Conservation (phyloP, 1,140 invertebrate genomes). For the Monomorium pharaonis region DNA sequence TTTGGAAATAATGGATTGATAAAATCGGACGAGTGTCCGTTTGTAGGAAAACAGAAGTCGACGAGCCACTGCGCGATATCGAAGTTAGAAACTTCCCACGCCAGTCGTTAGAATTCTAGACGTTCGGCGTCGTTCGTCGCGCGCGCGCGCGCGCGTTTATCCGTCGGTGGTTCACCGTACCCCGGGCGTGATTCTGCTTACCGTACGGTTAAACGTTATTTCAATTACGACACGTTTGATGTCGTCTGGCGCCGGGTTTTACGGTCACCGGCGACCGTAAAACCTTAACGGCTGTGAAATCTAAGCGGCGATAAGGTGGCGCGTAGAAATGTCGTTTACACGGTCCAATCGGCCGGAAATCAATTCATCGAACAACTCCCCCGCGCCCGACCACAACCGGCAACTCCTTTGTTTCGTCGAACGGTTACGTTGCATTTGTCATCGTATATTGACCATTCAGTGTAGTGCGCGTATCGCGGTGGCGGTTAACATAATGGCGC, state of each 20-base stretch:
- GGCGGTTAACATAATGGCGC: not conserved
- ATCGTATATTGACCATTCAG: slow-evolving; percentile 38
- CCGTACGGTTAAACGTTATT: slow-evolving; percentile 61
- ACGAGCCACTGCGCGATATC: not conserved
- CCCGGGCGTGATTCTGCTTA: slow-evolving; percentile 55
- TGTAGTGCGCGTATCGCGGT: not conserved
- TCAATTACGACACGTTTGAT: slow-evolving; percentile 71
- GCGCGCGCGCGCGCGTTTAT: no score
- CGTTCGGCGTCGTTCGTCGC: not conserved
- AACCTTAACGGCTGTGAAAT: slow-evolving; percentile 71
- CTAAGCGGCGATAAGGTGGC: slow-evolving; percentile 66
- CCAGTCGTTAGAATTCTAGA: slow-evolving; percentile 13
- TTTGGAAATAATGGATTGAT: not conserved
- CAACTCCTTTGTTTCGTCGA: slow-evolving; percentile 37
- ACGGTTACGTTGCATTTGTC: slow-evolving; percentile 38
- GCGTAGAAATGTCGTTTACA: slow-evolving; percentile 58
- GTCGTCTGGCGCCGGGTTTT: slow-evolving; percentile 68
- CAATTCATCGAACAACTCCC: slow-evolving; percentile 61
- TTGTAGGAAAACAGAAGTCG: not conserved
- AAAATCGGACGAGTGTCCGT: no score
- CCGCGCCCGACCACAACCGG: not conserved
- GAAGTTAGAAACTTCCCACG: not conserved
- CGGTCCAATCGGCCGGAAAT: slow-evolving; percentile 65
- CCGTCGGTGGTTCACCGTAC: slow-evolving; percentile 7
- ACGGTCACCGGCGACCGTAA: slow-evolving; percentile 53